A percentile compares a stretch with the other conserved stretches of the same genome.
Conservation (phyloP, 2,797 vertebrate species). For the Acrocephalus scirpaceus region DNA sequence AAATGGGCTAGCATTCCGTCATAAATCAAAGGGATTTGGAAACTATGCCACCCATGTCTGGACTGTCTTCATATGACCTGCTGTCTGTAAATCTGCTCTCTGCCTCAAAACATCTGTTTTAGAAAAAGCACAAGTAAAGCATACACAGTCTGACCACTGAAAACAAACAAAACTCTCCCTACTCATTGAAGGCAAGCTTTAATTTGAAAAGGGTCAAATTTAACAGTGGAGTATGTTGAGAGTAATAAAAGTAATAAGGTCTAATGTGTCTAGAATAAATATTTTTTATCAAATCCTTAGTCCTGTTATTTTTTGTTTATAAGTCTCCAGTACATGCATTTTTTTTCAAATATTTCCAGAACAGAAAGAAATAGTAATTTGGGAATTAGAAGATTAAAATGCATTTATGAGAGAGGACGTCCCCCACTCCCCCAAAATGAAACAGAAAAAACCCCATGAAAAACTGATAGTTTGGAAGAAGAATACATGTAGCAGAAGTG, state of each 20-base stretch:
- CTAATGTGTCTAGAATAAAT: background rate
- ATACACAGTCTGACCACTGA: background rate
- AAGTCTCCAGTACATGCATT: background rate
- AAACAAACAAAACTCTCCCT: background rate
- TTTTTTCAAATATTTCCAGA: background rate
- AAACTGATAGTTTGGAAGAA: background rate
- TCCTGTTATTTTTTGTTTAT: background rate
- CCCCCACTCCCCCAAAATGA: rapidly evolving
- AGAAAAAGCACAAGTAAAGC: background rate
- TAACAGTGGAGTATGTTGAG: background rate
- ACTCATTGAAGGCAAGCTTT: background rate
- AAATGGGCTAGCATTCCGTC: background rate
- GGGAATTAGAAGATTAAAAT: background rate
- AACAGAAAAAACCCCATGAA: background rate
- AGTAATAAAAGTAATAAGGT: background rate
- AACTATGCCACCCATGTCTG: background rate
- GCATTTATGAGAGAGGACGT: background rate
- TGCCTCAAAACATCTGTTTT: background rate
- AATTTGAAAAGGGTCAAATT: background rate
- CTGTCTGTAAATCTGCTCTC: background rate
- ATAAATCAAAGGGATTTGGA: background rate
- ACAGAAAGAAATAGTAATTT: background rate
- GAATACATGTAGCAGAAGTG: background rate
- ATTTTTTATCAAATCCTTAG: background rate
- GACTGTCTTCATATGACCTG: background rate